A percentile compares a stretch with the other conserved stretches of the same genome.
Conservation (phyloP, 2,797 vertebrate species). For the Stomatorhinus walkeri region DNA sequence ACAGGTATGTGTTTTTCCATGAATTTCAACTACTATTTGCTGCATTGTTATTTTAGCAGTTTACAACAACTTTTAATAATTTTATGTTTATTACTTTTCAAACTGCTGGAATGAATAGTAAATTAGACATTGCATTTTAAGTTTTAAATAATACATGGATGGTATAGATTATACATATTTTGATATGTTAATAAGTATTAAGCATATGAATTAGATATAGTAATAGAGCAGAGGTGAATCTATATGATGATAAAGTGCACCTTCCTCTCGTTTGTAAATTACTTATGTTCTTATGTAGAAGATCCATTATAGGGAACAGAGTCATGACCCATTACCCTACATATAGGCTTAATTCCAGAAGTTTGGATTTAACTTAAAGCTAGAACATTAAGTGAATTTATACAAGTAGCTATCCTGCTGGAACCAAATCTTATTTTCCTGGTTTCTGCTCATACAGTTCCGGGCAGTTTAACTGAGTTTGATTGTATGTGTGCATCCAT, state of each 20-base stretch:
- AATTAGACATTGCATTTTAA: background rate
- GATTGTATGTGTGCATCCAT: background rate
- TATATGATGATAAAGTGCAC: background rate
- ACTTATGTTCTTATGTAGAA: background rate
- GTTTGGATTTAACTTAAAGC: background rate
- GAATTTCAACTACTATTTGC: background rate
- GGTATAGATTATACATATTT: background rate
- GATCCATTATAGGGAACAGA: background rate
- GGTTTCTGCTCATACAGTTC: background rate
- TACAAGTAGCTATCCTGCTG: background rate
- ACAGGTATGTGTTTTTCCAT: background rate
- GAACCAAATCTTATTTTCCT: background rate
- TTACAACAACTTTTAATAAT: background rate
- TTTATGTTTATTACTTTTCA: background rate
- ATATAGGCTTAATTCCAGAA: background rate
- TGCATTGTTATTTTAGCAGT: background rate
- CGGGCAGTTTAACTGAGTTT: background rate
- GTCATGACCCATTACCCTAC: background rate
- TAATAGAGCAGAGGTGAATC: background rate
- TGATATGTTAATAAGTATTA: background rate
- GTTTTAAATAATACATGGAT: background rate
- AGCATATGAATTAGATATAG: background rate
- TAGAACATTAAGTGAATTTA: background rate
- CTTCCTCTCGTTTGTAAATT: background rate
- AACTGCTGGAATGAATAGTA: background rate